Evolutionary conservation across 2,888 invertebrate genomes (phyloP), one percentile per base, ranked within the genome.

Genomic region (Drosophila sordidula): DNA sequence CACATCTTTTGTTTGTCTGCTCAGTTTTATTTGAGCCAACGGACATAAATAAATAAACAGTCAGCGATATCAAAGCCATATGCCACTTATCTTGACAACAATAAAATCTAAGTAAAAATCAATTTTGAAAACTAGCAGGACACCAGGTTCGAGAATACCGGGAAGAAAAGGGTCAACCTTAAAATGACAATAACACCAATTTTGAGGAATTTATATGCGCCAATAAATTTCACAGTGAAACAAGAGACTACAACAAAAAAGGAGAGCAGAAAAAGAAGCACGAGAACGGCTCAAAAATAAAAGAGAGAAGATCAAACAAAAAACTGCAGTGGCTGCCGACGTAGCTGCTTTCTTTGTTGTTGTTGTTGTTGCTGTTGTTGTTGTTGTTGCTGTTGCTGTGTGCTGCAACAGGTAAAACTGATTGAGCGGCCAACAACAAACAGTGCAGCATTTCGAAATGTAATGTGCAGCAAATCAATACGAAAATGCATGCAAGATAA

Each of bases 161-260:
- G 52, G 49, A 66, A 70, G 56, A 71, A 62, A 64, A 61, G 76
- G 67, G 74, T 68, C 61, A 67, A 75, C 61, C 64, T 64, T 62
- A 64, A 70, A 87, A 80, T 86, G 86, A 89, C 89, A 86, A 89
- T 87, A 88, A 86, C 89, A 86, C 89, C 80, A 88, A 89, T 89
- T 86, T 89, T 75, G 78, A 89, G 79, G 88, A 88, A 86, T 86
- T 89, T 86, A 86, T 86, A 86, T 86, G 89, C 89, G 86, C 86
- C 88, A 86, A 86, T 86, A 86, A 86, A 86, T 86, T 86, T 83
- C 75, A 78, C 71, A 65, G 73, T 74, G 75, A 80, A 81, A 84
- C 70, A 78, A 72, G 70, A 76, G 78, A 80, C 58, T 61, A 46
- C 65, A 66, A 54, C 42, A 62, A 38, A 66, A 49, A 52, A 67